Evolutionary conservation across 1,140 invertebrate genomes (phyloP), one percentile per base, ranked within the genome.

Genomic region (Anastatus disparis): DNA sequence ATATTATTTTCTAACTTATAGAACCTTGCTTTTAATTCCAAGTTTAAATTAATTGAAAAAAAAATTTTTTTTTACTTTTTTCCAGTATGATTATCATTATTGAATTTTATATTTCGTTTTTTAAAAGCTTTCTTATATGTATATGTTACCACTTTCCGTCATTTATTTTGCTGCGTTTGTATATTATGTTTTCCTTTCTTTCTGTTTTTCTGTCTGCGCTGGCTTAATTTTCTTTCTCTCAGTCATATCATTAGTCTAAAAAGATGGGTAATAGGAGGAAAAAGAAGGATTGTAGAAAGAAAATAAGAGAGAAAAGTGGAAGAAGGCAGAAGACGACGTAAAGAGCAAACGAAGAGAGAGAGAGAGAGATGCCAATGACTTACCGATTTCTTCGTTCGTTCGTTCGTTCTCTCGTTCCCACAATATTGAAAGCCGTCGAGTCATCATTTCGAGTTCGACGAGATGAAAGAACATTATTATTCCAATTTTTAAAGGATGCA

Each of bases 341-440:
- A n/a, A n/a, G n/a, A n/a, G n/a, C n/a, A n/a, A n/a, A n/a, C n/a
- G n/a, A n/a, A n/a, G n/a, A n/a, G n/a, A n/a, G n/a, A n/a, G n/a
- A n/a, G n/a, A n/a, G n/a, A n/a, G n/a, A n/a, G n/a, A n/a, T 55
- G 64, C 76, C 74, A 76, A 76, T 79, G 78, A 76, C 75, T 75
- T 72, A 76, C 77, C 77, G 72, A 82, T 81, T n/a, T n/a, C n/a
- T n/a, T n/a, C n/a, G n/a, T n/a, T n/a, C n/a, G n/a, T n/a, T n/a
- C n/a, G n/a, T n/a, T n/a, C n/a, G n/a, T n/a, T n/a, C n/a, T 84
- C 81, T 78, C 76, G 80, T 85, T 85, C 83, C 82, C 82, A 85
- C 82, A 85, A 84, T 84, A 82, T 81, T 83, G 81, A 83, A 84
- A 83, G 78, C 46, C 77, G 82, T 81, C 78, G 82, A 84, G 82